Conservation (phyloP, 2,797 vertebrate genomes). For the Enteromius trimaculatus region DNA sequence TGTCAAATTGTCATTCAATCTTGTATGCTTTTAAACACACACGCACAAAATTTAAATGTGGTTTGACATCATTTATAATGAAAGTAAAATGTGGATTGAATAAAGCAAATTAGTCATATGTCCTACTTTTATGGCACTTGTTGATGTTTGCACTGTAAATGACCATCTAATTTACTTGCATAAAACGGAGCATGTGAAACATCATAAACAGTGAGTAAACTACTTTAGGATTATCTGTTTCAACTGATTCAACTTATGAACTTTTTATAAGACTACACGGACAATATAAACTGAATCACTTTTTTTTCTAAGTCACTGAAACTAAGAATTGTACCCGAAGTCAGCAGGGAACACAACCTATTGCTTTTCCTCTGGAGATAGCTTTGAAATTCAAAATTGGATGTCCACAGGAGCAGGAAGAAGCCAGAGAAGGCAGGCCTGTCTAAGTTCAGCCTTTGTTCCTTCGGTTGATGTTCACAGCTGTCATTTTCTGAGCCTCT, state of each 20-base stretch:
- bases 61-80: neutral
- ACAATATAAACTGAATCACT: neutral
- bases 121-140: neutral
- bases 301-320: conserved; percentile 17
- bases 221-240: neutral
- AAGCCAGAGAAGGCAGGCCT: conserved; percentile 29
- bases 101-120: neutral
- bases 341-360: conserved; percentile 30
- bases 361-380: conserved; percentile 39
- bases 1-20: neutral
- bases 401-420: conserved; percentile 38
- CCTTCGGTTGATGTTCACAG: conserved; percentile 46
- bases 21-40: neutral
- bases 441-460: conserved; percentile 55
- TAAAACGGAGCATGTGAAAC: neutral
- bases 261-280: neutral
- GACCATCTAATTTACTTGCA: neutral
- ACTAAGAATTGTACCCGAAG: conserved; percentile 52
- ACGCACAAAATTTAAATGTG: neutral
- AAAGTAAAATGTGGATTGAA: neutral
- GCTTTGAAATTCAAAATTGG: conserved; percentile 53
- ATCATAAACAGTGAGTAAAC: neutral
- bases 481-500: conserved; percentile 52
- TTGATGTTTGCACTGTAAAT: neutral
- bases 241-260: neutral